Percentiles rank a stretch among this genome's conserved stretches.
phyloP scores from a whole-genome alignment of 2,797 vertebrate species.

The Tragopan temminckii region DNA sequence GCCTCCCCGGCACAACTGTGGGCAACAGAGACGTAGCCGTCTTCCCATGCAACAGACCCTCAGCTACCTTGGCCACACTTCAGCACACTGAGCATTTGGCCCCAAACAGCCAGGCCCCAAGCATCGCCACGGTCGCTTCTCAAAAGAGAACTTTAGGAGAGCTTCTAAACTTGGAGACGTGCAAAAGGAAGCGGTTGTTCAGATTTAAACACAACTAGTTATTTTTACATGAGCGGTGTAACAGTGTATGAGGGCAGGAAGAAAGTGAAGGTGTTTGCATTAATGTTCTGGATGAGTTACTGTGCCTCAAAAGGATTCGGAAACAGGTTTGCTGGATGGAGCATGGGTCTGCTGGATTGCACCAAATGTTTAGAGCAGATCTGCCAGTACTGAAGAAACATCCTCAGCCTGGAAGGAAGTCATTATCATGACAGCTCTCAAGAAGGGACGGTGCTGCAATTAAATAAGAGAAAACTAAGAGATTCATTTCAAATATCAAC shows the following conservation, averaged over 20 bases:
- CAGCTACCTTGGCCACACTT: not conserved
- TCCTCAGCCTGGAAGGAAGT: not conserved
- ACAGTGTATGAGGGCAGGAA: not conserved
- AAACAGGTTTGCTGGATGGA: not conserved
- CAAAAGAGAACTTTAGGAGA: not conserved
- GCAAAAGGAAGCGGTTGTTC: not conserved
- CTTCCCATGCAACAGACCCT: not conserved
- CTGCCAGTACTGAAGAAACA: not conserved
- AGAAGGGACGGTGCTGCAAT: not conserved
- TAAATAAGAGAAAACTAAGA: not conserved
- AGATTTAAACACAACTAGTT: not conserved
- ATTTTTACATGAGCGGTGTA: not conserved
- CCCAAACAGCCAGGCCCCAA: not conserved
- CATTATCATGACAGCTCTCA: not conserved
- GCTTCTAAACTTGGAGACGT: not conserved
- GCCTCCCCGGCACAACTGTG: not conserved
- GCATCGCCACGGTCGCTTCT: not conserved
- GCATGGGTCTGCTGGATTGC: not conserved
- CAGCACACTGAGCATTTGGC: not conserved
- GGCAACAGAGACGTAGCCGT: not conserved
- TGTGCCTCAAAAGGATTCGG: rapidly evolving
- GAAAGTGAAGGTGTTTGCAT: not conserved
- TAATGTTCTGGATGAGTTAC: not conserved
- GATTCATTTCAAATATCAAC: not conserved
- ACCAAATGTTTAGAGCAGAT: not conserved